Conservation (phyloP, 2,888 invertebrate genomes). For the Timandra comae region DNA sequence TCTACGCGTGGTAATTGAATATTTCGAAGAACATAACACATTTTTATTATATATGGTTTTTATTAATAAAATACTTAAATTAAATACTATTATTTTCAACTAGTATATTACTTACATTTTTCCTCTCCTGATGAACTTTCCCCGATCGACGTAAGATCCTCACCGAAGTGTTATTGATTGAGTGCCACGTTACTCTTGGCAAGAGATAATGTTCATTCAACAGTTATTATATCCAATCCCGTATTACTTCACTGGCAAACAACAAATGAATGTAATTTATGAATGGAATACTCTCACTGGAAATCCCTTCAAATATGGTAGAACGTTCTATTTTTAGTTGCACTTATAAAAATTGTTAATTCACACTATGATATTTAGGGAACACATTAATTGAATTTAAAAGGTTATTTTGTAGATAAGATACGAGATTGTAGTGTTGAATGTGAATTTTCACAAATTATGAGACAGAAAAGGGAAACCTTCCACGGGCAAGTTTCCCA, state of each 20-base stretch:
- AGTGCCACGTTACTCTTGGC: slow-evolving; percentile 11
- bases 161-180: slow-evolving; percentile 20
- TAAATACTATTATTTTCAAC: no score
- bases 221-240: slow-evolving; percentile 22
- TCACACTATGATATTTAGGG: slow-evolving; percentile 20
- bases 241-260: slow-evolving; percentile 52
- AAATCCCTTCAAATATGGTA: slow-evolving; percentile 41
- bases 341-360: slow-evolving; percentile 24
- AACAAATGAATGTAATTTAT: slow-evolving; percentile 64
- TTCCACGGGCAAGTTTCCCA: slow-evolving; percentile 58
- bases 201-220: slow-evolving; percentile 32
- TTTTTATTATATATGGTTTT: no score
- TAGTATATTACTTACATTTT: slow-evolving; percentile 25
- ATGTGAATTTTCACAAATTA: slow-evolving; percentile 56
- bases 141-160: neutral
- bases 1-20: no score
- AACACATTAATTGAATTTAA: slow-evolving; percentile 32
- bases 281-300: slow-evolving; percentile 57
- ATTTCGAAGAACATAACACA: no score
- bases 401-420: slow-evolving; percentile 27
- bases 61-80: no score
- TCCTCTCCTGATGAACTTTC: neutral
- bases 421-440: slow-evolving; percentile 37
- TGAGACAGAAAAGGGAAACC: slow-evolving; percentile 56
- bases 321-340: slow-evolving; percentile 57